A percentile compares a stretch with the other conserved stretches of the same genome.
phyloP scores from a whole-genome alignment of 2,888 invertebrate genomes.

The Agrilus mali region DNA sequence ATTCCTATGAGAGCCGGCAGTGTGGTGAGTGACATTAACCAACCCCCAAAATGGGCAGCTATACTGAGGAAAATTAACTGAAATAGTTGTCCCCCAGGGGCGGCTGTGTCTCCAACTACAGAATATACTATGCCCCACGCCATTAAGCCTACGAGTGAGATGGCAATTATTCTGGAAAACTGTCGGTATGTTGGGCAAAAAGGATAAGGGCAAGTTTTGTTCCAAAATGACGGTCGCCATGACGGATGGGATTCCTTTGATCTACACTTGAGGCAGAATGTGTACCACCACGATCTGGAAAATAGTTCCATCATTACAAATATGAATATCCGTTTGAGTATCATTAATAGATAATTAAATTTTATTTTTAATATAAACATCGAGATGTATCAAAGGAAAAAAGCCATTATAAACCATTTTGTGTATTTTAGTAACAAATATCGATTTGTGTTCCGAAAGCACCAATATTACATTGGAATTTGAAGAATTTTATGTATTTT shows the following conservation, averaged over 20 bases:
- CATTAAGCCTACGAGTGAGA: conserved; percentile 59
- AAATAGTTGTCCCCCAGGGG: conserved; percentile 74
- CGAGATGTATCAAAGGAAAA: too few species aligned
- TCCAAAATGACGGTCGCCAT: conserved; percentile 75
- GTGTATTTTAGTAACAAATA: too few species aligned
- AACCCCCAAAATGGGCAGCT: conserved; percentile 71
- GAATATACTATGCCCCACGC: conserved; percentile 67
- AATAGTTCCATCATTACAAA: background rate
- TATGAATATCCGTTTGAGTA: too few species aligned
- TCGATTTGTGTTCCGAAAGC: too few species aligned
- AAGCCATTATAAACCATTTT: too few species aligned
- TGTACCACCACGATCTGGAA: conserved; percentile 70
- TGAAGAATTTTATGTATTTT: too few species aligned
- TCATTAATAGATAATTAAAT: background rate
- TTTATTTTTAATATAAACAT: too few species aligned
- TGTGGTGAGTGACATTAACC: conserved; percentile 64
- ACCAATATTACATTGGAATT: too few species aligned
- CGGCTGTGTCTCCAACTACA: conserved; percentile 63
- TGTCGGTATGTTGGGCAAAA: conserved; percentile 76
- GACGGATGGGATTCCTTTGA: conserved; percentile 53
- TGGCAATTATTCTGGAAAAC: conserved; percentile 62
- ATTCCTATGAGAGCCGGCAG: conserved; percentile 79
- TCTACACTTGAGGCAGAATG: conserved; percentile 68
- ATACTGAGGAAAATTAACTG: conserved; percentile 62
- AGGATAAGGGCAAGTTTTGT: conserved; percentile 69